A percentile compares a stretch with the other conserved stretches of the same genome.
Conservation (phyloP, 2,113 vertebrate genomes). For the Eonycteris spelaea region DNA sequence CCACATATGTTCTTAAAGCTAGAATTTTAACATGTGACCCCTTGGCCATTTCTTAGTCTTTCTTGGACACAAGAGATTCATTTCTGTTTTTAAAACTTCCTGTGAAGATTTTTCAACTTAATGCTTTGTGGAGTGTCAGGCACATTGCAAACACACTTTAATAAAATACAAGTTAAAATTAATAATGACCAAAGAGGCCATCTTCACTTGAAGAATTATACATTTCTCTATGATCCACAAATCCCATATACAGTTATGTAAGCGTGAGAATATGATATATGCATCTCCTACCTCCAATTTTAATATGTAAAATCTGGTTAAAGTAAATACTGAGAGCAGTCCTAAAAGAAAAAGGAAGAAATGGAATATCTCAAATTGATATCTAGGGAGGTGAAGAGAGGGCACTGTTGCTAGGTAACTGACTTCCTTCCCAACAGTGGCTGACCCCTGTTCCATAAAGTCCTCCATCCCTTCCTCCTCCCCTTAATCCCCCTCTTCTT, state of each 20-base stretch:
- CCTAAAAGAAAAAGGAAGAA: neutral
- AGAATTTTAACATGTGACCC: neutral
- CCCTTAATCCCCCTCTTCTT: neutral
- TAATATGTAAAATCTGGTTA: neutral
- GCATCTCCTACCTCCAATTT: neutral
- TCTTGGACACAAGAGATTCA: neutral
- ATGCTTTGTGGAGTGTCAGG: neutral
- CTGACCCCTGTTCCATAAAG: neutral
- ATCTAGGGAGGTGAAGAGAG: neutral
- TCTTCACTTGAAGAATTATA: neutral
- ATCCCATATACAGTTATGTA: neutral
- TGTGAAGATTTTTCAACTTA: neutral
- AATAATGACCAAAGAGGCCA: neutral
- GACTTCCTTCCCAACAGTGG: neutral
- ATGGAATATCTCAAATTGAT: neutral
- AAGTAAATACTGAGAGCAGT: neutral
- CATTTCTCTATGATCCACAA: neutral
- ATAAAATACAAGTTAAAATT: conserved; percentile 5
- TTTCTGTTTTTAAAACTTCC: conserved; percentile 45
- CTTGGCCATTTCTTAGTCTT: neutral
- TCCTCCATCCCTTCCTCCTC: neutral
- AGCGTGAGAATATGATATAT: neutral
- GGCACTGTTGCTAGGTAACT: conserved; percentile 25
- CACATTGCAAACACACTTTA: neutral
- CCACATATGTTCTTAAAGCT: neutral